These are phyloP conservation scores for Ibidorhyncha struthersii DNA, from an alignment of 2,113 vertebrate genomes.

Conservation along the genomic window DNA sequence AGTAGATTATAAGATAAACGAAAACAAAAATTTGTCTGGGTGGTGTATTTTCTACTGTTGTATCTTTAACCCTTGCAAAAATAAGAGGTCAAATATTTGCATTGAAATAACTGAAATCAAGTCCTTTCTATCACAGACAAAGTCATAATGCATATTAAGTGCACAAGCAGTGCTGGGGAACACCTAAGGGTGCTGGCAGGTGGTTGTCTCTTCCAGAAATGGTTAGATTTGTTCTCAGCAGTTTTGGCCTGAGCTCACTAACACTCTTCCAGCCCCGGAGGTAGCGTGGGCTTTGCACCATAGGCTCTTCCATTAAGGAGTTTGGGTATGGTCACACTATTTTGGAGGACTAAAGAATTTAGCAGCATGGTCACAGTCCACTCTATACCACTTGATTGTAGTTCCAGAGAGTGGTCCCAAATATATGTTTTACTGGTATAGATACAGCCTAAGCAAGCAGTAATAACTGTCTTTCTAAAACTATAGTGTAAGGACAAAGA, in stretches of 20 bases:
- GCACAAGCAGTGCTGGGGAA: neutral
- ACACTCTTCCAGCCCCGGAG: neutral
- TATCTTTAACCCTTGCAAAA: neutral
- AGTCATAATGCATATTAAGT: neutral
- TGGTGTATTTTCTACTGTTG: neutral
- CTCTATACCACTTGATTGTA: neutral
- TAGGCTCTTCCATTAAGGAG: neutral
- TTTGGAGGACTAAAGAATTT: neutral
- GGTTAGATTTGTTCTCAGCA: neutral
- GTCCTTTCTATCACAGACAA: neutral
- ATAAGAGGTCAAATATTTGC: neutral
- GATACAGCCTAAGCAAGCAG: neutral
- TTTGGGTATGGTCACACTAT: neutral
- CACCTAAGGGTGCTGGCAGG: neutral
- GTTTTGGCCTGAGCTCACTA: neutral
- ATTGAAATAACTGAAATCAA: neutral
- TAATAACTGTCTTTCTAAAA: neutral
- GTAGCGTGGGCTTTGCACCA: rapidly evolving
- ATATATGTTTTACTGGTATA: neutral
- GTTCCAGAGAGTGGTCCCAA: neutral
- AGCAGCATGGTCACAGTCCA: neutral
- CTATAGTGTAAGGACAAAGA: neutral
- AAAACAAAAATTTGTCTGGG: neutral
- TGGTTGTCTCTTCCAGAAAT: neutral
- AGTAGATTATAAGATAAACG: neutral